Conservation (phyloP, 2,888 invertebrate genomes). For the Melieria crassipennis region DNA sequence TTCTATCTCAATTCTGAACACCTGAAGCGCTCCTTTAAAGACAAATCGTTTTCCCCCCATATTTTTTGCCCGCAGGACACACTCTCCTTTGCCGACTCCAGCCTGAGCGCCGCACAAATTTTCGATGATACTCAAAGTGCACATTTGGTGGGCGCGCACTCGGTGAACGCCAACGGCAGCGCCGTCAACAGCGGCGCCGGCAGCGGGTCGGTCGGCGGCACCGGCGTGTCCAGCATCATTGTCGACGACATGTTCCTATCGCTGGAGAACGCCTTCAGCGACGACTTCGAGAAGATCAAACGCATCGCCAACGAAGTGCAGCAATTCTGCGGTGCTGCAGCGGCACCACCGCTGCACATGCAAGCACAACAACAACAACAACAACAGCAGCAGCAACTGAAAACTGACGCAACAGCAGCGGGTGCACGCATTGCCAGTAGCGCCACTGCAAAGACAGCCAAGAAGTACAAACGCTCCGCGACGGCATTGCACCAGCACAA, state of each 20-base stretch:
- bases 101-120: conserved; percentile 62
- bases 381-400: conserved; percentile 57
- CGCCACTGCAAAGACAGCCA: conserved; percentile 69
- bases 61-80: conserved; percentile 51
- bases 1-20: too few species aligned
- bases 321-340: conserved; percentile 71
- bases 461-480: conserved; percentile 77
- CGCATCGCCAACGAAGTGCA: conserved; percentile 84
- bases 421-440: conserved; percentile 32
- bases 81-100: conserved; percentile 63
- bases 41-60: too few species aligned
- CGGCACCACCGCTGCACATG: conserved; percentile 43
- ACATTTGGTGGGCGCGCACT: conserved; percentile 26
- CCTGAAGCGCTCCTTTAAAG: too few species aligned
- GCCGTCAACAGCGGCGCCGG: conserved; percentile 35
- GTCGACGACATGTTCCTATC: conserved; percentile 67
- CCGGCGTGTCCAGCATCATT: conserved; percentile 55
- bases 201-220: conserved; percentile 39
- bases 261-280: conserved; percentile 69
- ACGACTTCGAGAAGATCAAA: conserved; percentile 86
- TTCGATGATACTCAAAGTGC: conserved; percentile 61
- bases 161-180: conserved; percentile 17
- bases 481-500: conserved; percentile 54
- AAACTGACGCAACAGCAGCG: conserved; percentile 66
- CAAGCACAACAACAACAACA: conserved; percentile 11